Base-by-base conservation (phyloP, 1,140 invertebrate genomes). In the Trachymyrmex septentrionalis region DNA sequence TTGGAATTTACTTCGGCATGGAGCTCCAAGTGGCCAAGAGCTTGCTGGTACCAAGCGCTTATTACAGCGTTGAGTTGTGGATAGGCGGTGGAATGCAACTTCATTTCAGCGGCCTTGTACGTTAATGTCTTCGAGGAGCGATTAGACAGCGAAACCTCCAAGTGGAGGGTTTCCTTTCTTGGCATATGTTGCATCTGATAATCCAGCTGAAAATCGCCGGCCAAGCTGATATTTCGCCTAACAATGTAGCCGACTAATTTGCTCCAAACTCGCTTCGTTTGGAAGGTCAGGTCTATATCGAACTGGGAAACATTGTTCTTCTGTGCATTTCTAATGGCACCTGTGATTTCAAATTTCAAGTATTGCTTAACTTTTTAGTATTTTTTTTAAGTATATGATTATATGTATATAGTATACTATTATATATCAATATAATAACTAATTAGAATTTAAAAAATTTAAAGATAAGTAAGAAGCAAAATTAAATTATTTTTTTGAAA, bases 71-170 rank as follows among this genome's bases (percentile, higher is more conserved):
- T 97, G 9, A 97, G 96, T 71, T 97, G 96, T 0, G 97, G 97
- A 95, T 98, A 98, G 0, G 97, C 97, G 0, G 97, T 97, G 12
- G 97, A 97, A 27, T 96, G 96, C 59, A 98, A 93, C 53, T 96
- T 96, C 63, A 97, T 91, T 82, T 97, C 96, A 0, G 96, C 97
- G 5, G 94, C 92, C 61, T 95, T 94, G 61, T 96, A 96, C 19
- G 96, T 96, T 76, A 97, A 95, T 0, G 96, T 96, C 91, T 96
- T 96, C 0, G 95, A 96, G 0, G 96, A 96, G 59, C 96, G 96
- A 92, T 98, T 96, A 3, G 96, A 96, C n/a, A 97, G 90, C 7
- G 96, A 94, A 1, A 97, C 95, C 80, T 97, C 96, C 9, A 97
- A 92, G 86, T 96, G 96, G 0, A 98, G 96, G 0, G 96, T 96